These are phyloP conservation scores for Heterohyrax brucei DNA, from an alignment of 2,797 vertebrate species.

Conservation along the genomic window DNA sequence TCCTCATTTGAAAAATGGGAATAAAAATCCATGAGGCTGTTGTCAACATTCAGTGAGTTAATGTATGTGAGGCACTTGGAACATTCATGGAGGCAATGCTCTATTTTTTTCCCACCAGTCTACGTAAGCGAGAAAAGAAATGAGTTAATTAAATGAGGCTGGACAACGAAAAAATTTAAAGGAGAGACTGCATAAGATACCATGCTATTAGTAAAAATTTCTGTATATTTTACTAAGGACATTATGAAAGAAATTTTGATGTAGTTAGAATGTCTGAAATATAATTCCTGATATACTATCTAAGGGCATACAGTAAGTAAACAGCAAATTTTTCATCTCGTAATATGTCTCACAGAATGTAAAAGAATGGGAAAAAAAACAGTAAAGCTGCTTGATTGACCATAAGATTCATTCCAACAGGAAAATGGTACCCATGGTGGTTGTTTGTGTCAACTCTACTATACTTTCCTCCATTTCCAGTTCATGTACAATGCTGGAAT, in stretches of 20 bases:
- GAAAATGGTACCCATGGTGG: conserved; percentile 57
- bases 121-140: conserved; percentile 38
- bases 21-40: conserved; percentile 42
- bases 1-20: not conserved
- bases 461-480: not conserved
- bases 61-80: conserved; percentile 1
- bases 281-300: conserved; percentile 46
- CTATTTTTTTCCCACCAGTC: conserved; percentile 17
- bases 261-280: conserved; percentile 50
- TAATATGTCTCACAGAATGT: conserved; percentile 69
- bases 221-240: not conserved
- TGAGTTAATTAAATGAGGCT: conserved; percentile 54
- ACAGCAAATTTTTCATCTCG: conserved; percentile 48
- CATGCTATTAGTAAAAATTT: conserved; percentile 60
- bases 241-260: conserved; percentile 60
- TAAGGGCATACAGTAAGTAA: not conserved
- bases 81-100: conserved; percentile 13
- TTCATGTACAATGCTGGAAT: conserved; percentile 57
- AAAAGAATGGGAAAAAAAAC: conserved; percentile 59
- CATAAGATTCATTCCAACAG: conserved; percentile 41
- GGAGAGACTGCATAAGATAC: conserved; percentile 22
- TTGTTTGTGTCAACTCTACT: conserved; percentile 27
- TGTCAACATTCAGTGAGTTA: conserved; percentile 54
- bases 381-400: not conserved
- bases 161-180: not conserved